Evolutionary conservation across 1,140 invertebrate genomes (phyloP).

Genomic region (Penaeus chinensis): DNA sequence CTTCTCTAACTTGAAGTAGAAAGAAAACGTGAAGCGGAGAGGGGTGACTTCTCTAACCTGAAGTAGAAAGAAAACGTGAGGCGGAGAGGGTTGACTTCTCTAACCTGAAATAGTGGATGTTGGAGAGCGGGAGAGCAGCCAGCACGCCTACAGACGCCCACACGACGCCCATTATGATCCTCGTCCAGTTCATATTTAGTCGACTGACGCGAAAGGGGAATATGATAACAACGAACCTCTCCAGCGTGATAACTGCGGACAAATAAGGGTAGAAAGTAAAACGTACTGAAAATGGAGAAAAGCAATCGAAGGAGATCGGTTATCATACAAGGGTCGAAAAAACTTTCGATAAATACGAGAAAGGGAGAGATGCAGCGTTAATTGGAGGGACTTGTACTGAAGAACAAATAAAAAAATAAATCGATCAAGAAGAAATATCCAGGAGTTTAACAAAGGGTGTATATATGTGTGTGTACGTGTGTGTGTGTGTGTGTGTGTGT

Average conservation of each 20-base stretch:
- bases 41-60: background rate
- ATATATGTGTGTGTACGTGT: too few relatives aligned
- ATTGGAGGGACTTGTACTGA: too few relatives aligned
- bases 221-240: conserved; percentile 72
- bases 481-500: too few relatives aligned
- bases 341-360: too few relatives aligned
- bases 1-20: too few relatives aligned
- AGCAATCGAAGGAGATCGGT: background rate
- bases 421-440: too few relatives aligned
- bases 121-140: conserved; percentile 70
- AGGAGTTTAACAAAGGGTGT: too few relatives aligned
- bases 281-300: background rate
- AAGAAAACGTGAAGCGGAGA: too few relatives aligned
- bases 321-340: background rate
- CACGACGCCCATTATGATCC: conserved; percentile 69
- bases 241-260: conserved; percentile 71
- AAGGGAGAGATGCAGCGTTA: too few relatives aligned
- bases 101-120: conserved; percentile 70
- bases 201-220: conserved; percentile 71
- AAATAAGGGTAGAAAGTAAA: background rate
- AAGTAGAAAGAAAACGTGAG: background rate
- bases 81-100: background rate
- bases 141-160: conserved; percentile 70
- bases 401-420: too few relatives aligned
- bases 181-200: conserved; percentile 68